Conservation (phyloP, 2,113 vertebrate genomes). For the Dasyornis broadbenti region DNA sequence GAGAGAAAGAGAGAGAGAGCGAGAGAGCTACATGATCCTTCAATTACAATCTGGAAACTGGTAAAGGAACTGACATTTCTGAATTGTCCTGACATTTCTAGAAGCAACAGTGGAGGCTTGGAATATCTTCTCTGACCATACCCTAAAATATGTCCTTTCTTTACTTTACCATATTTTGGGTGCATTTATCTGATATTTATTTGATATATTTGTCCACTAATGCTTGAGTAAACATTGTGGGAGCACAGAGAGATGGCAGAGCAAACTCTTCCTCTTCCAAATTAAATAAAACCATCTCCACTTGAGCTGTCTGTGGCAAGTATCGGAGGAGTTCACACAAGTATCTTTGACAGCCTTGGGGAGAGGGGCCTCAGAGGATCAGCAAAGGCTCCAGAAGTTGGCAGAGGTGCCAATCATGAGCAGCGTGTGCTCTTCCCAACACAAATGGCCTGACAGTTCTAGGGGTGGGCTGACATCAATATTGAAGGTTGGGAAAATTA, state of each 20-base stretch:
- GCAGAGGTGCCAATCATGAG: background rate
- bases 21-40: constrained; percentile 44
- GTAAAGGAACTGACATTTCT: constrained; percentile 50
- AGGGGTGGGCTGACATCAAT: background rate
- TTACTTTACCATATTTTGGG: background rate
- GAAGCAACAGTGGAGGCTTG: constrained; percentile 12
- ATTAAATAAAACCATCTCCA: background rate
- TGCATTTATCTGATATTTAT: constrained; percentile 22
- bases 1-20: background rate
- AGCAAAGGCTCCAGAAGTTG: background rate
- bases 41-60: constrained; percentile 24
- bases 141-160: constrained; percentile 2
- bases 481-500: constrained; percentile 13
- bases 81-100: constrained; percentile 43
- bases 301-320: background rate
- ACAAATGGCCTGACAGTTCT: background rate
- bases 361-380: background rate
- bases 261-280: background rate
- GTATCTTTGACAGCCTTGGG: background rate
- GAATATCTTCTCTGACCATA: constrained; percentile 20
- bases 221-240: background rate
- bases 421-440: background rate
- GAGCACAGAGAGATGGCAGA: background rate
- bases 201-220: constrained; percentile 18
- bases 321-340: background rate